Evolutionary conservation across 2,113 vertebrate genomes (phyloP), one percentile per base, ranked within the genome.

Genomic region (Hemichromis elongatus): DNA sequence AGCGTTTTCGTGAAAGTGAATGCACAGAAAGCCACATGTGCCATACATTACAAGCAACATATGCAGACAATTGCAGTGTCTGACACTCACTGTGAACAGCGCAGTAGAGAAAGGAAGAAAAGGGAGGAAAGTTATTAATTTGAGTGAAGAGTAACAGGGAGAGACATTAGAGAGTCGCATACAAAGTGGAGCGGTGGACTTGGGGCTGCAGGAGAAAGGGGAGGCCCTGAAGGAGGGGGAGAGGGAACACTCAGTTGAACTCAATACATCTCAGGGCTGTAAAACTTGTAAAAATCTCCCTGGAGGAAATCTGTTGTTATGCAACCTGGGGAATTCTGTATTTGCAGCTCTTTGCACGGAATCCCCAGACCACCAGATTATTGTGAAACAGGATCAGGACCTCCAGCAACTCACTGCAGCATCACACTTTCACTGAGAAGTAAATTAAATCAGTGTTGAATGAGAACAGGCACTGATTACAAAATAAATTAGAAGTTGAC

Each of bases 251-350:
- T 21, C 81, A 88, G 61, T 88, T 91, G 90, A 94, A 93, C 82
- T 89, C 92, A 90, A 94, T 92, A 91, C 81, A 93, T 92, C 90
- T 94, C 81, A 83, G 77, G 85, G 79, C 89, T 26, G 24, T 92
- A 89, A 94, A 90, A 80, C 83, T 91, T 92, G 26, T n/a, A n/a
- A n/a, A n/a, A n/a, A 55, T 92, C 90, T 92, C 78, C 86, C 88
- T 53, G 10, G 83, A 86, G 88, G 66, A 92, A 86, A 88, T 90
- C 47, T 89, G 80, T 77, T 63, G 88, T 94, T 94, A 93, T 86
- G 88, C 83, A 94, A 94, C 50, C 45, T 54, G 77, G 92, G 92
- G 88, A 90, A 90, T 88, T 92, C 92, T 94, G 53, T 92, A 86
- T 93, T 90, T 92, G 63, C 83, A 86, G 84, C 79, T 77, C 56